Percentiles rank a stretch among this genome's conserved stretches.
Conservation (phyloP, 2,797 vertebrate genomes). For the Phyllotis vaccarum region DNA sequence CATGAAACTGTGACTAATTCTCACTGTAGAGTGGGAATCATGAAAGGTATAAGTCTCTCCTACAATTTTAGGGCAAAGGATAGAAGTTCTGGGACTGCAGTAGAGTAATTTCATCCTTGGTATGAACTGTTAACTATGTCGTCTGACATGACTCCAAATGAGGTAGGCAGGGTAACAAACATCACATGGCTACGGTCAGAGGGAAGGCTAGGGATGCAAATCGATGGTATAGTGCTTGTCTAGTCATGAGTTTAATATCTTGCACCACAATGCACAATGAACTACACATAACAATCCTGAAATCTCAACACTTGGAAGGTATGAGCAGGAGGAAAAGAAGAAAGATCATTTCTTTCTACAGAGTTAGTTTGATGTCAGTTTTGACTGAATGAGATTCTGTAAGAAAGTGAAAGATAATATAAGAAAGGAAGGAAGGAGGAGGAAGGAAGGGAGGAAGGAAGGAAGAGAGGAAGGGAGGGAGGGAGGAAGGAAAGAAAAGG, state of each 20-base stretch:
- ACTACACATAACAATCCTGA: not conserved
- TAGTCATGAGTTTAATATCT: not conserved
- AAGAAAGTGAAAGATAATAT: too few species aligned
- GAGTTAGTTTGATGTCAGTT: not conserved
- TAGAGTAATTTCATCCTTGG: not conserved
- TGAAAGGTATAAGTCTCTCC: not conserved
- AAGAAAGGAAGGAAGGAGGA: too few species aligned
- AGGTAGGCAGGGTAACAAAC: not conserved
- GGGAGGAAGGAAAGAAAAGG: not conserved
- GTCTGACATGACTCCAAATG: not conserved
- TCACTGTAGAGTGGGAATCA: not conserved
- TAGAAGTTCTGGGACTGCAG: not conserved
- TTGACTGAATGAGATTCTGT: not conserved
- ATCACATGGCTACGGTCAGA: not conserved
- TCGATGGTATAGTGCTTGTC: not conserved
- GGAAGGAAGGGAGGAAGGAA: too few species aligned
- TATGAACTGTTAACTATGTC: not conserved
- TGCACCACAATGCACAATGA: not conserved
- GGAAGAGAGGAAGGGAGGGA: accelerated
- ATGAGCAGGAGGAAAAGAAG: not conserved
- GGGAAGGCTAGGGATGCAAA: too few species aligned
- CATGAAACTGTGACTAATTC: not conserved
- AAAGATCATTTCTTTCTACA: not conserved
- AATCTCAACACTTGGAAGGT: not conserved
- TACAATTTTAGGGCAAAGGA: constrained; percentile 2